These are phyloP conservation scores for Cranoglanis bouderius DNA, from an alignment of 2,113 vertebrate species.

Conservation along the genomic window DNA sequence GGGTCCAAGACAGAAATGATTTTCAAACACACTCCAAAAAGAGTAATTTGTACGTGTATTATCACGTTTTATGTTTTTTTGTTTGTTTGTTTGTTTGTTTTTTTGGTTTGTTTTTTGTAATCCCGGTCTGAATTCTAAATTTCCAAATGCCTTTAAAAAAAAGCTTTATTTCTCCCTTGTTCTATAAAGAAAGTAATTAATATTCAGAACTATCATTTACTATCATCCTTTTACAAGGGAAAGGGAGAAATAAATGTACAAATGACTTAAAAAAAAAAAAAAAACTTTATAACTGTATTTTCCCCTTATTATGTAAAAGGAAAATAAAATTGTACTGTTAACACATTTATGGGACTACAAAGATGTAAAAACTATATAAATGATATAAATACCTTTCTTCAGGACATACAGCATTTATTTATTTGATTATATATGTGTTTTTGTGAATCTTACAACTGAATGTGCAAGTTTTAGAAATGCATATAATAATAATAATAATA, in stretches of 20 bases:
- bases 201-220: background rate
- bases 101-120: too few relatives aligned
- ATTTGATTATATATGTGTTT: too few relatives aligned
- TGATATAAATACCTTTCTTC: background rate
- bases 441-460: too few relatives aligned
- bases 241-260: background rate
- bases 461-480: background rate
- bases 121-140: background rate
- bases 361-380: background rate
- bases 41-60: too few relatives aligned
- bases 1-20: background rate
- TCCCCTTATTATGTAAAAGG: background rate
- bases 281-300: background rate
- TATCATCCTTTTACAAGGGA: background rate
- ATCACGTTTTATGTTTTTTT: background rate
- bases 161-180: background rate
- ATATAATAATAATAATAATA: background rate
- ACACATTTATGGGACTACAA: background rate
- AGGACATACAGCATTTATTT: background rate
- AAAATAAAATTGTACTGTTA: background rate
- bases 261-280: too few relatives aligned
- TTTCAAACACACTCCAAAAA: background rate
- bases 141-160: background rate
- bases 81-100: too few relatives aligned
- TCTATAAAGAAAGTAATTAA: background rate